Evolutionary conservation across 2,888 invertebrate species (phyloP), one percentile per base, ranked within the genome.

Genomic region (Willowsia nigromaculata): DNA sequence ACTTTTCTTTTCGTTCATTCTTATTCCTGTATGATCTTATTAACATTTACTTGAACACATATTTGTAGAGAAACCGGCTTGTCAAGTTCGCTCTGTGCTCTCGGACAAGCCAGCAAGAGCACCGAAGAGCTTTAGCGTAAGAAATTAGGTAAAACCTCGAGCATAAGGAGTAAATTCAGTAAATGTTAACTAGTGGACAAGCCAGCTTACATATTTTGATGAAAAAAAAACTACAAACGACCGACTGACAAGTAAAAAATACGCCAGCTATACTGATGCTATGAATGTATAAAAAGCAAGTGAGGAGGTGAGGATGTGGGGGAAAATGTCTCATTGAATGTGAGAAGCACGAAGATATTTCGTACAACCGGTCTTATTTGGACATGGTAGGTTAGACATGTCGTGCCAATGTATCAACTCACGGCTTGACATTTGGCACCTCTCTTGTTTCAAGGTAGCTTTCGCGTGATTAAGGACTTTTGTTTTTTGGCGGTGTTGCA

Each of bases 391-490:
- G 47, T 74, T 56, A 83, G 82, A 74, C 74, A 89, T 85, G 89
- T 89, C 85, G 89, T 89, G 89, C 85, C 85, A 81, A 85, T 85
- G 89, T 84, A 89, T 85, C 83, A 89, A 84, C 85, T 81, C 76
- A 76, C 68, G 82, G 78, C 88, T 88, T 88, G 88, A 88, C 88
- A 88, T 88, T 88, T 88, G 82, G 82, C 88, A 88, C 88, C 88
- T 88, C 83, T 88, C 78, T 84, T 76, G 76, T 88, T 88, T 88
- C 83, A 88, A 76, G 80, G 82, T 83, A 88, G 88, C 88, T 88
- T 88, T 88, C 56, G 78, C 88, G 83, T 88, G 88, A 88, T 88
- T 88, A 88, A 84, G 88, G 78, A 88, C 88, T 88, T 88, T 71
- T 71, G 78, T 53, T 78, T 78, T 43, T 62, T 62, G 62, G 30